A percentile compares a stretch with the other conserved stretches of the same genome.
Evolutionary conservation across 2,888 invertebrate species (phyloP).

Genomic region (Idaea straminata): DNA sequence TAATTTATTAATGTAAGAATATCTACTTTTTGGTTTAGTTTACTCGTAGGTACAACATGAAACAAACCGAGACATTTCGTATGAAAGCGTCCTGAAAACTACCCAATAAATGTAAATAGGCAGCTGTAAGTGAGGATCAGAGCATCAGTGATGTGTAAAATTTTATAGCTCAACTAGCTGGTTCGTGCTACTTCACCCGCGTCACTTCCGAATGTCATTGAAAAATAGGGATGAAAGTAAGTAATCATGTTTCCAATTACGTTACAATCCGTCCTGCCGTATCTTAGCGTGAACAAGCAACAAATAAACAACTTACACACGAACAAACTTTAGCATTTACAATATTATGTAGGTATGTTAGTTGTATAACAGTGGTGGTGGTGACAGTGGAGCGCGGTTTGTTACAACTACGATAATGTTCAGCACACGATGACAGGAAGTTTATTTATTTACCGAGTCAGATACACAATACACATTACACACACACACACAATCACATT

Average conservation of each 20-base stretch:
- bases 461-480: background rate
- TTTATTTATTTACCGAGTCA: constrained; percentile 22
- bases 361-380: too few species aligned
- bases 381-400: constrained; percentile 6
- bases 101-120: constrained; percentile 17
- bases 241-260: too few species aligned
- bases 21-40: too few species aligned
- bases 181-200: too few species aligned
- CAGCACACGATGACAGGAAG: constrained; percentile 17
- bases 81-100: constrained; percentile 9
- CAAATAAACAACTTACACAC: background rate
- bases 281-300: background rate
- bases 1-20: too few species aligned
- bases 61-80: too few species aligned
- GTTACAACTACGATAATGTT: constrained; percentile 22
- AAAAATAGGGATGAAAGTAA: too few species aligned
- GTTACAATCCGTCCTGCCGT: too few species aligned
- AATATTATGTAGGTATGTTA: background rate
- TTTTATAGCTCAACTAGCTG: constrained; percentile 18
- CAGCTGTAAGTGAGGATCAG: constrained; percentile 10
- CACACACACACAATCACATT: background rate
- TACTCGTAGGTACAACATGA: too few species aligned
- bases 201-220: too few species aligned
- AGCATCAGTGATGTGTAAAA: constrained; percentile 23
- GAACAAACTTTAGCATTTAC: background rate